These are phyloP conservation scores for Acronicta leporina DNA, from an alignment of 2,888 invertebrate genomes.

Conservation along the genomic window DNA sequence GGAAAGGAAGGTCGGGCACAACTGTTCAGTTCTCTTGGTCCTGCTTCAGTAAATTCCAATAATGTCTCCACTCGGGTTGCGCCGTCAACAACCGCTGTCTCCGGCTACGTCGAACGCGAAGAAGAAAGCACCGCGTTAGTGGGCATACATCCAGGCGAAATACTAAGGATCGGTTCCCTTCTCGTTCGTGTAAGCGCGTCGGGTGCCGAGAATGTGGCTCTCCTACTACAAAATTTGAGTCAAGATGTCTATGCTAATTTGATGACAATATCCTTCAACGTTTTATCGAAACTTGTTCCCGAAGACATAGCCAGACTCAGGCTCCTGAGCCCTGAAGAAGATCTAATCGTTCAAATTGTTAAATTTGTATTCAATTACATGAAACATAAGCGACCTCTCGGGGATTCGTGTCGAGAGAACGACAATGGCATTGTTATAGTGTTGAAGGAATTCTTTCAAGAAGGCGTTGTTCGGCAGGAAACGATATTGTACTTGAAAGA, in stretches of 20 bases:
- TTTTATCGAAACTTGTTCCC: slow-evolving; percentile 75
- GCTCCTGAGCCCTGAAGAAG: slow-evolving; percentile 79
- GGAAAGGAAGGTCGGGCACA: slow-evolving; percentile 73
- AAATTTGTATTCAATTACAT: slow-evolving; percentile 82
- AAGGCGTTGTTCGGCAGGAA: slow-evolving; percentile 76
- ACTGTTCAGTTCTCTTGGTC: slow-evolving; percentile 74
- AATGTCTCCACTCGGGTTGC: slow-evolving; percentile 75
- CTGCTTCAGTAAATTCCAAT: slow-evolving; percentile 63
- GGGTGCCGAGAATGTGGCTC: slow-evolving; percentile 77
- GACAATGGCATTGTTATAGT: slow-evolving; percentile 79
- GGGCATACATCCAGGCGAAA: slow-evolving; percentile 79
- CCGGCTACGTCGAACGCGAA: slow-evolving; percentile 66
- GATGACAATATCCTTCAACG: slow-evolving; percentile 79
- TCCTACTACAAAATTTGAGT: slow-evolving; percentile 75
- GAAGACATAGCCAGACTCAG: slow-evolving; percentile 76
- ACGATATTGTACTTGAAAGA: slow-evolving; percentile 76
- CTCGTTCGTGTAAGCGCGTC: slow-evolving; percentile 76
- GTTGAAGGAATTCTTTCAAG: slow-evolving; percentile 82
- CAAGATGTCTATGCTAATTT: slow-evolving; percentile 78
- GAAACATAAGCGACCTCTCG: slow-evolving; percentile 78
- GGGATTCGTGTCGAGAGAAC: slow-evolving; percentile 67
- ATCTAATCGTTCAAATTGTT: slow-evolving; percentile 80
- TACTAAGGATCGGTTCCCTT: slow-evolving; percentile 76
- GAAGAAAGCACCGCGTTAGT: slow-evolving; percentile 67
- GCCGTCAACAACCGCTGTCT: slow-evolving; percentile 62